Base-by-base conservation (phyloP, 2,888 invertebrate genomes). In the Epirrhoe alternata region DNA sequence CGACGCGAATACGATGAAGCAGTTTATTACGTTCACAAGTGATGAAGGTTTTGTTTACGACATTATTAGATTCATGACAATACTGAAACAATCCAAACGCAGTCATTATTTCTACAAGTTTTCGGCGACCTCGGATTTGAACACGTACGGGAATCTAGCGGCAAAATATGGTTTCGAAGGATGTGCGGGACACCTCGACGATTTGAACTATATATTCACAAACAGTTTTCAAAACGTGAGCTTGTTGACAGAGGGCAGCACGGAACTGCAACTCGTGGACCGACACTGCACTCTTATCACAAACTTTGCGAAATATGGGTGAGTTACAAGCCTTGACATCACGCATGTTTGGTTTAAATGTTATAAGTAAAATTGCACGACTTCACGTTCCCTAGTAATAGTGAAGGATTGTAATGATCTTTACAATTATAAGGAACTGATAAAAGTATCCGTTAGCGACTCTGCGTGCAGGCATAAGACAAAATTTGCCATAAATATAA, bases 141-240 rank as follows among this genome's bases (percentile, higher is more conserved):
- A 71, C 51, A 42, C n/a, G 7, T 68, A 59, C 12, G 63, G 68
- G 8, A 61, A 66, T 10, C 12, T 8, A 24, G n/a, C n/a, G n/a
- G n/a, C n/a, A n/a, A n/a, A n/a, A n/a, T n/a, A n/a, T n/a, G n/a
- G n/a, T n/a, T n/a, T n/a, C n/a, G n/a, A n/a, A n/a, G n/a, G n/a
- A n/a, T n/a, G n/a, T n/a, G n/a, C n/a, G n/a, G n/a, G n/a, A n/a
- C n/a, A n/a, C n/a, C n/a, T n/a, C n/a, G n/a, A n/a, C n/a, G n/a
- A n/a, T n/a, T n/a, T n/a, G n/a, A 31, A 73, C 0, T 87, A 86
- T 58, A 51, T 87, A 0, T 88, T 86, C 14, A 74, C 79, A 14
- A 35, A 68, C 5, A 73, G 76, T 57, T 6, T 68, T 3, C 16
- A 75, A 0, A 68, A 66, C 5, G 69, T 72, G 1, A 78, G 77